phyloP scores from a whole-genome alignment of 2,113 vertebrate genomes.

The Myrmecobius fasciatus region DNA sequence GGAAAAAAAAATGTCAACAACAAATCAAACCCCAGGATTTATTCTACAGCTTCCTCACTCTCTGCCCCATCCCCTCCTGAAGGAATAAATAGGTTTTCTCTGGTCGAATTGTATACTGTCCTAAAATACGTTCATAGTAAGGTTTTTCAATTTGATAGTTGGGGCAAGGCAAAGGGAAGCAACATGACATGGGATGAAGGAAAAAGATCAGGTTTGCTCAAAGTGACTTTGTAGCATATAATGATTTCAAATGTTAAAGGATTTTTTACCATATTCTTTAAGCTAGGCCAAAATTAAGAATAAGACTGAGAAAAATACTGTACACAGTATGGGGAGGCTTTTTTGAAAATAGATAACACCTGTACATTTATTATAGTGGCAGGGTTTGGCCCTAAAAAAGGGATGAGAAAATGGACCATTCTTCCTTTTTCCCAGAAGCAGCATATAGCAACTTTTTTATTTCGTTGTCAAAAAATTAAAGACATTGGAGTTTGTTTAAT shows the following conservation, averaged over 20 bases:
- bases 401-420: not conserved
- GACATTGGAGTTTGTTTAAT: conserved; percentile 54
- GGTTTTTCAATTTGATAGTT: conserved; percentile 7
- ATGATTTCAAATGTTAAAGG: not conserved
- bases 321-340: not conserved
- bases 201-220: not conserved
- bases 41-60: not conserved
- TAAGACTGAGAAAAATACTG: not conserved
- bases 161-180: not conserved
- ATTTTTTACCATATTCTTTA: conserved; percentile 11
- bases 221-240: not conserved
- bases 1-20: not conserved
- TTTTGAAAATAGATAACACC: not conserved
- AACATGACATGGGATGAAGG: not conserved
- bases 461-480: conserved; percentile 74
- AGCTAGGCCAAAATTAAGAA: not conserved
- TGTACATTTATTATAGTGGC: not conserved
- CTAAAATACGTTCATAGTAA: not conserved
- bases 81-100: not conserved
- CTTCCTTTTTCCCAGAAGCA: not conserved
- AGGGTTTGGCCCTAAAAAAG: not conserved
- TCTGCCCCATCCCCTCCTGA: not conserved
- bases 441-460: conserved; percentile 72
- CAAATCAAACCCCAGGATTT: not conserved
- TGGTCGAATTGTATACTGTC: not conserved